These are phyloP conservation scores for Danaus chrysippus DNA, from an alignment of 2,888 invertebrate species.

Conservation along the genomic window DNA sequence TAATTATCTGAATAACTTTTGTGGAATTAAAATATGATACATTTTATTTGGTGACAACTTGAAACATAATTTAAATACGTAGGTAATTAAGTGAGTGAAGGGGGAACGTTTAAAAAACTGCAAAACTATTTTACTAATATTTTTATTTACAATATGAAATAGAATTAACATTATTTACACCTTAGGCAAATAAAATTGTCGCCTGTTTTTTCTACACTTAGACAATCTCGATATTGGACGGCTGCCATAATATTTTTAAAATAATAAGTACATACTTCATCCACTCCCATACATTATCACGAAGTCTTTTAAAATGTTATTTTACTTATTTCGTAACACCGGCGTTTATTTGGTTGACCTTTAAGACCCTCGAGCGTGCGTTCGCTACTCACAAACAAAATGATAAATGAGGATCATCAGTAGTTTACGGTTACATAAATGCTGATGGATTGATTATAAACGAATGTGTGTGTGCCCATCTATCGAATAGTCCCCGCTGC, in stretches of 20 bases:
- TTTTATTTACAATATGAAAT: neutral
- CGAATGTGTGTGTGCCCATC: slow-evolving; percentile 62
- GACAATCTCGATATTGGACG: slow-evolving; percentile 28
- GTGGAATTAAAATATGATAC: no score
- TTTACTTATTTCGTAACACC: slow-evolving; percentile 54
- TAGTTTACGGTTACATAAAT: slow-evolving; percentile 74
- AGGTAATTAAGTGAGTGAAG: no score
- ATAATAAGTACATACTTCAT: slow-evolving; percentile 16
- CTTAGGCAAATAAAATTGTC: slow-evolving; percentile 39
- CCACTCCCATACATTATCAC: slow-evolving; percentile 14
- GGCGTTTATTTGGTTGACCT: slow-evolving; percentile 52
- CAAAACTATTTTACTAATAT: no score
- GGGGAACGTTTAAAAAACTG: no score
- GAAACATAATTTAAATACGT: no score
- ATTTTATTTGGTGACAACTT: no score
- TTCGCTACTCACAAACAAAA: slow-evolving; percentile 72
- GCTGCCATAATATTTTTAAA: slow-evolving; percentile 26
- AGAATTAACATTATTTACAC: neutral
- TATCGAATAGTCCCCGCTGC: slow-evolving; percentile 74
- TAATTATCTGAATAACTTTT: no score
- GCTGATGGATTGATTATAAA: slow-evolving; percentile 78
- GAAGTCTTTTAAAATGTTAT: slow-evolving; percentile 49
- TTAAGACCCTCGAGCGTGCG: slow-evolving; percentile 65
- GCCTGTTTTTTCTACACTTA: slow-evolving; percentile 23
- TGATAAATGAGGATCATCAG: slow-evolving; percentile 76